These are phyloP conservation scores for Cygnus buccinator DNA, from an alignment of 2,113 vertebrate species.

Conservation along the genomic window DNA sequence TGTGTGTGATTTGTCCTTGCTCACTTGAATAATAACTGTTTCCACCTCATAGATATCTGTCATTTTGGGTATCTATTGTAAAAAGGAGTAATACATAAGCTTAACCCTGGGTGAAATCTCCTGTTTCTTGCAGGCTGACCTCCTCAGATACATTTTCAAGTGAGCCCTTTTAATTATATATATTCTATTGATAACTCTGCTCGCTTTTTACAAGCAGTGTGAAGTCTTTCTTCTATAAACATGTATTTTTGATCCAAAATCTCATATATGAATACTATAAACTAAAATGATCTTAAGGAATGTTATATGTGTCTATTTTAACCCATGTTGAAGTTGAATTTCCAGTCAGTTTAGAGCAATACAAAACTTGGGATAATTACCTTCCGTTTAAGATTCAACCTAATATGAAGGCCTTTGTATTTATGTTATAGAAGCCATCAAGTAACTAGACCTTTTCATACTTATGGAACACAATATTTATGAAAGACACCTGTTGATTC, in stretches of 20 bases:
- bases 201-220: background rate
- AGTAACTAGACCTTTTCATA: background rate
- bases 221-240: background rate
- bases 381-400: background rate
- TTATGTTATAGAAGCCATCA: background rate
- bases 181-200: background rate
- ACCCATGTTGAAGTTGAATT: background rate
- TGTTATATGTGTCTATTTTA: background rate
- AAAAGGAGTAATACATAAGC: background rate
- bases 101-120: background rate
- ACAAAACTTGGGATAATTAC: background rate
- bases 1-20: background rate
- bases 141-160: background rate
- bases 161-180: background rate
- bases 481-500: background rate
- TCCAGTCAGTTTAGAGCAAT: background rate
- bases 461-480: background rate
- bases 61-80: background rate
- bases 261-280: background rate
- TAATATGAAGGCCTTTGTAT: background rate
- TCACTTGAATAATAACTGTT: background rate
- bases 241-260: background rate
- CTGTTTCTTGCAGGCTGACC: background rate
- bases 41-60: background rate
- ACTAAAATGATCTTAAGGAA: background rate